A percentile compares a stretch with the other conserved stretches of the same genome.
Evolutionary conservation across 2,888 invertebrate species (phyloP).

Genomic region (Danaus chrysippus): DNA sequence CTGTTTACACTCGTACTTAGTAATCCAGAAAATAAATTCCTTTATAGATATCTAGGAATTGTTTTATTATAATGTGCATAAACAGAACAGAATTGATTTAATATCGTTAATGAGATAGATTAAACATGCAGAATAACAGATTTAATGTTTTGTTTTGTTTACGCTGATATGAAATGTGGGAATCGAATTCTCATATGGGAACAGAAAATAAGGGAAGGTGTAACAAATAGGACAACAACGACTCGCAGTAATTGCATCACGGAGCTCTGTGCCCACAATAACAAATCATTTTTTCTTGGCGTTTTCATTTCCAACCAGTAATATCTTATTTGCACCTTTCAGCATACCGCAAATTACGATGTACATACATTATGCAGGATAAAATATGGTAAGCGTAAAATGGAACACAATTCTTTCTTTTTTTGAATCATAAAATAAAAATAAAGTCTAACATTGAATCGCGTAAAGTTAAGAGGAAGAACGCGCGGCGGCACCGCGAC

Average conservation of each 20-base stretch:
- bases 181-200: conserved; percentile 3
- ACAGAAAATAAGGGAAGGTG: not conserved
- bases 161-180: not conserved
- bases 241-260: conserved; percentile 47
- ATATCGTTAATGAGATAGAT: not conserved
- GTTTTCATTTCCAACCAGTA: conserved; percentile 56
- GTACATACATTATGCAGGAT: conserved; percentile 41
- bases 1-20: conserved; percentile 55
- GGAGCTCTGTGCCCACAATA: conserved; percentile 48
- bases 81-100: not conserved
- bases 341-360: conserved; percentile 46
- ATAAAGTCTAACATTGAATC: conserved; percentile 52
- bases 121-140: not conserved
- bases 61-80: not conserved
- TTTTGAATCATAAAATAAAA: conserved; percentile 35
- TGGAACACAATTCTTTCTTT: not conserved
- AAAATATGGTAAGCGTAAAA: conserved; percentile 10
- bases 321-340: conserved; percentile 52
- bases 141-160: not conserved
- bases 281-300: conserved; percentile 53
- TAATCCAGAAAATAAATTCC: conserved; percentile 51
- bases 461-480: conserved; percentile 44
- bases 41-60: conserved; percentile 2
- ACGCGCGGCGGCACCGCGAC: conserved; percentile 45
- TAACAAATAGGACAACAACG: conserved; percentile 3